Base-by-base conservation (phyloP, 2,888 invertebrate species). In the Torymus auratus region DNA sequence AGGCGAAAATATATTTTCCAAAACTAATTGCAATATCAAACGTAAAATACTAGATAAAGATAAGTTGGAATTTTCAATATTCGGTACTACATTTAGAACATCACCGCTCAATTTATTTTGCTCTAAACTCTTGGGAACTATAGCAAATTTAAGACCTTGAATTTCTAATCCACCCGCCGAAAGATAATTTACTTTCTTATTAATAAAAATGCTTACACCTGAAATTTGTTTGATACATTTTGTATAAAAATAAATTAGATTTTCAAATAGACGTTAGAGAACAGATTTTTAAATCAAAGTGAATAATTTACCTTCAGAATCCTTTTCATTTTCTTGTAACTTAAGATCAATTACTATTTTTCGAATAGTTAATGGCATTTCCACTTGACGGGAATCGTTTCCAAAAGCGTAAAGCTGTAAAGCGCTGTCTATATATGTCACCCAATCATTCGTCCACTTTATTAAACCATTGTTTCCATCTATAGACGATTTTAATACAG, bases 391-490 rank as follows among this genome's bases (percentile, higher is more conserved):
- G 17, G 90, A 88, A 41, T 92, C 89, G 60, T 89, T 84, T 10
- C 89, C 88, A 7, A 94, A 84, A 52, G 94, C 91, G 55, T 92
- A 91, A 82, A 93, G 91, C 86, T 95, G 95, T 15, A 95, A 89
- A 92, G 95, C 93, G 14, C 93, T 93, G 85, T 95, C 95, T 86
- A 95, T 90, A 88, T 94, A 95, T 0, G 94, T 92, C 4, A 94
- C 92, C 94, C 94, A 95, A 85, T 94, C 93, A 78, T 92, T 92
- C 17, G 90, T 90, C 94, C 94, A 95, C 23, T 84, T 81, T 13
- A 92, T 85, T n/a, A 83, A 86, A n/a, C 91, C 92, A 2, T 83
- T 85, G 0, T 67, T 82, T 0, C 90, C 92, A 82, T 88, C 85
- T 61, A 91, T 88, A 71, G 93, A 92, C 3, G 92, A 89, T 69